Evolutionary conservation across 2,888 invertebrate genomes (phyloP), one percentile per base, ranked within the genome.

Genomic region (Drosophila yooni): DNA sequence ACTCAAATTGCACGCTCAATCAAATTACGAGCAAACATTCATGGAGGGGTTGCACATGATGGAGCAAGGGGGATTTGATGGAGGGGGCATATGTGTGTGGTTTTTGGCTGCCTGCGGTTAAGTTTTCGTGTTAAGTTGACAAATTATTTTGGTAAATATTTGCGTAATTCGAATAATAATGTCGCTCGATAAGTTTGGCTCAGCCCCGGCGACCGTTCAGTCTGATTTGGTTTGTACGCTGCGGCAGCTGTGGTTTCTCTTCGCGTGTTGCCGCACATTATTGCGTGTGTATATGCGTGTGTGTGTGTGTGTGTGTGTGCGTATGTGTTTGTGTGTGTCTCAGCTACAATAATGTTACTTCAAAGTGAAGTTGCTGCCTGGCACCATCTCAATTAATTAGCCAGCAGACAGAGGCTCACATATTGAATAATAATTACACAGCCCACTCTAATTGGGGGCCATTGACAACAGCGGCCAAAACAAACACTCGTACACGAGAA

Each of bases 101-200:
- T n/a, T 38, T 34, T 43, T 40, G 40, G 54, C 27, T 56, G 69
- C 29, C 60, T 73, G 79, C 65, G 88, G 82, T 76, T 65, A 64
- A 79, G 79, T 74, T 77, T 81, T 74, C 83, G 82, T 80, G 88
- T 80, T 81, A 86, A 80, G 83, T 88, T 89, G 88, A 89, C 89
- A 88, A 89, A 89, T 89, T 88, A 81, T 89, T 89, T 88, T 76
- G 81, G 84, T 88, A 88, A 88, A 88, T 88, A 89, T 89, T 89
- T 88, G 82, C 82, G 81, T 86, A 84, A 88, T 86, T 82, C 76
- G 74, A 73, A 86, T 87, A 82, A 87, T 82, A 82, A 88, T 74
- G 77, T 75, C 74, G 61, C 76, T 46, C 59, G 63, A 73, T 74
- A 78, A 58, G 68, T 69, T 46, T 51, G 36, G 10, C 18, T 10